These are phyloP conservation scores for Palythoa grandiflora DNA, from an alignment of 92 coral and sea anemone genomes.

Conservation along the genomic window DNA sequence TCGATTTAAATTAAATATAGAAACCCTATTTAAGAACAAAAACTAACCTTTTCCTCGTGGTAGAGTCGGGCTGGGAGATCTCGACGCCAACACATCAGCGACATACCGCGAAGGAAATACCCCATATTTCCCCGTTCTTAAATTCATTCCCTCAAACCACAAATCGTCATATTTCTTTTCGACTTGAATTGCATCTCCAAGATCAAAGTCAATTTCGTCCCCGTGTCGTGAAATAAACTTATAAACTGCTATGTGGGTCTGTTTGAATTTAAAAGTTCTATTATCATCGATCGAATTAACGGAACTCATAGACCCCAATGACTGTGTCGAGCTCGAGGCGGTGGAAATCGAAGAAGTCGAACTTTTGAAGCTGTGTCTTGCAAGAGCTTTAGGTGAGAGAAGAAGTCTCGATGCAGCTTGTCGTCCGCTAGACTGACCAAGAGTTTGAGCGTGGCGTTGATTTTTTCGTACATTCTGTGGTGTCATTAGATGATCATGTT, in stretches of 20 bases:
- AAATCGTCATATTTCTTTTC: slow-evolving; percentile 80
- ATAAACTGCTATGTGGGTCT: slow-evolving; percentile 91
- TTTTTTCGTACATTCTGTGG: neutral
- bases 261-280: slow-evolving; percentile 56
- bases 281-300: slow-evolving; percentile 36
- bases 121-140: slow-evolving; percentile 82
- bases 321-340: slow-evolving; percentile 25
- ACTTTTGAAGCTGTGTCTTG: slow-evolving; percentile 30
- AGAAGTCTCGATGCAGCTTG: neutral
- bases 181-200: slow-evolving; percentile 90
- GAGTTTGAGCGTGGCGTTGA: slow-evolving; percentile 24
- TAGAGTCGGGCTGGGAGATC: slow-evolving; percentile 6
- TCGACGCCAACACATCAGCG: slow-evolving; percentile 75
- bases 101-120: slow-evolving; percentile 93
- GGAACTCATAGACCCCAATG: slow-evolving; percentile 37
- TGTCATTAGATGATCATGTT: neutral
- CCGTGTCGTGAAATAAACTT: slow-evolving; percentile 90
- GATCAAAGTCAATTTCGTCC: slow-evolving; percentile 80
- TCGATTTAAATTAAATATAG: too few relatives aligned
- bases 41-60: slow-evolving; percentile 38
- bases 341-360: slow-evolving; percentile 39
- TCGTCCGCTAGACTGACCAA: slow-evolving; percentile 20
- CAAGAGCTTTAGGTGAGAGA: slow-evolving; percentile 15
- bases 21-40: neutral
- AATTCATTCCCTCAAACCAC: slow-evolving; percentile 92